Evolutionary conservation across 1,140 invertebrate genomes (phyloP), one percentile per base, ranked within the genome.

Genomic region (Intoshia linei): DNA sequence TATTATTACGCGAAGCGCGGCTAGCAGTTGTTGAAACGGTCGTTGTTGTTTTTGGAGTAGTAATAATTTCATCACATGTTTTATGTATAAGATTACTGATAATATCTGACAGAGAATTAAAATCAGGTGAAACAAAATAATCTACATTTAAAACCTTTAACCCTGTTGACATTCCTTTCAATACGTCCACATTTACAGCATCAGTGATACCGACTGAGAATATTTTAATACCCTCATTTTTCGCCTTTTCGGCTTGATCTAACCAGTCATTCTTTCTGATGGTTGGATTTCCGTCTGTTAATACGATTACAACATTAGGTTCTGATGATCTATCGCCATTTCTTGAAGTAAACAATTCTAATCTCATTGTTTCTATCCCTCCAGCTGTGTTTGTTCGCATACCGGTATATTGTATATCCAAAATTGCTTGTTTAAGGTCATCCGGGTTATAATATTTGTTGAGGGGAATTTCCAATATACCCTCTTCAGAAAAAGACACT

Each of bases 171-270:
- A 41, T 41, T 4, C 17, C 30, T 21, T 25, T 34, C 23, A 41
- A 23, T 23, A 38, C 40, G 3, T 14, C 29, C 17, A 15, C 29
- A 17, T 38, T 34, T 1, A 41, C 39, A 4, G 33, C 14, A 25
- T 39, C 24, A n/a, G 40, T 41, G 0, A 39, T 13, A 20, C 50
- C 50, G 37, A 52, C 45, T 21, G 45, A 39, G 23, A 50, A 48
- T 23, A 52, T 30, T 6, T 34, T 47, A n/a, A 50, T 47, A 10
- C 49, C 47, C 13, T 37, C 38, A 3, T 43, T 29, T 25, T 43
- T 35, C 5, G 48, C 47, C 11, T 30, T 32, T 7, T 40, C 17
- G 5, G 48, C 43, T 11, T 40, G 31, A 11, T 23, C 23, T 13
- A 38, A 37, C 1, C 45, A 45, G 2, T 13, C 13, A 5, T 35